A percentile compares a stretch with the other conserved stretches of the same genome.
phyloP scores from a whole-genome alignment of 2,113 vertebrate genomes.

The Mormoops blainvillei region DNA sequence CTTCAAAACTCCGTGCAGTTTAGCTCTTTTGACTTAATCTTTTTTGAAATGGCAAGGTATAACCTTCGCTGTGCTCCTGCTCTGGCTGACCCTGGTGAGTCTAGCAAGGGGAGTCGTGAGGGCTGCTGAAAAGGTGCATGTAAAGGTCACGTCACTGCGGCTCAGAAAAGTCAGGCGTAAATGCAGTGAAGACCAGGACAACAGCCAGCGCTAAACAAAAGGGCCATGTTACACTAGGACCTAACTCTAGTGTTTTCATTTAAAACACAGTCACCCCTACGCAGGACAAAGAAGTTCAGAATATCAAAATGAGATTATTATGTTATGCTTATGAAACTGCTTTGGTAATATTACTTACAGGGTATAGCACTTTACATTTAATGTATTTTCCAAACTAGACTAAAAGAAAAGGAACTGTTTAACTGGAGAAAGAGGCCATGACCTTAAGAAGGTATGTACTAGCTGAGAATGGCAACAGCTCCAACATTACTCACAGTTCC shows the following conservation, averaged over 20 bases:
- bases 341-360: not conserved
- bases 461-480: not conserved
- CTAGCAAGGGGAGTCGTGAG: not conserved
- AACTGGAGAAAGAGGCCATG: not conserved
- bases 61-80: conserved; percentile 13
- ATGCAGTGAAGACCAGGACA: not conserved
- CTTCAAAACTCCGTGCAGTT: not conserved
- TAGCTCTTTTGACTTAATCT: not conserved
- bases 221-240: conserved; percentile 15
- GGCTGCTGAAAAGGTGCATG: not conserved
- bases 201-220: conserved; percentile 39
- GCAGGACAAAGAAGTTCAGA: conserved; percentile 36
- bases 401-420: not conserved
- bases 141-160: conserved; percentile 5
- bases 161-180: conserved; percentile 33
- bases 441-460: not conserved
- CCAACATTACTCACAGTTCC: not conserved
- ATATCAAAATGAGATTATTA: conserved; percentile 47
- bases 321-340: not conserved
- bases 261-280: not conserved
- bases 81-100: not conserved
- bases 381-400: not conserved
- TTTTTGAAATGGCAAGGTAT: not conserved
- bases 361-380: not conserved
- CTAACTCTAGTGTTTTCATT: conserved; percentile 43